These are phyloP conservation scores for Strix occidentalis DNA, from an alignment of 2,797 vertebrate genomes.

Conservation along the genomic window DNA sequence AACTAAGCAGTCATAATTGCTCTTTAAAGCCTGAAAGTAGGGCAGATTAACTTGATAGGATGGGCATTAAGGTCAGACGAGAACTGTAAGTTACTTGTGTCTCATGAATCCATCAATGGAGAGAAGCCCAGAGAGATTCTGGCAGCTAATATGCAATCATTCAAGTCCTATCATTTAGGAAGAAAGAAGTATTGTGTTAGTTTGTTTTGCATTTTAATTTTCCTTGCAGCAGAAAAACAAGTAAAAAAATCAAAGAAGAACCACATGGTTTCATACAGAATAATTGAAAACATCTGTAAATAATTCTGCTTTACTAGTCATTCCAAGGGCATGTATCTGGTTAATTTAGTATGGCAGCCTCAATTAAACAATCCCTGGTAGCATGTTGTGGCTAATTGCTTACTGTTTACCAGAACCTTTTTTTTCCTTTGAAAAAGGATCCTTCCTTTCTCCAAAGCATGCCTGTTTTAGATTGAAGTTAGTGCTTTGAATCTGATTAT, in stretches of 20 bases:
- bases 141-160: not conserved
- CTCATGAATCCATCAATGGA: not conserved
- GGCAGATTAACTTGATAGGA: not conserved
- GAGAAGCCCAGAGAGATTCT: not conserved
- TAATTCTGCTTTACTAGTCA: slow-evolving; percentile 56
- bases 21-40: not conserved
- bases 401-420: slow-evolving; percentile 66
- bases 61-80: not conserved
- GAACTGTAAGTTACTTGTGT: not conserved
- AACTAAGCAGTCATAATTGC: not conserved
- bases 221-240: slow-evolving; percentile 52
- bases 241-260: slow-evolving; percentile 61
- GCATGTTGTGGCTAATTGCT: slow-evolving; percentile 75
- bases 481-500: slow-evolving; percentile 51
- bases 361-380: slow-evolving; percentile 75
- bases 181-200: not conserved
- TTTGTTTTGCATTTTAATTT: slow-evolving; percentile 60
- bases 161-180: not conserved
- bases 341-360: slow-evolving; percentile 74
- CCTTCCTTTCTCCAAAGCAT: slow-evolving; percentile 59
- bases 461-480: slow-evolving; percentile 68
- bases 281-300: slow-evolving; percentile 69
- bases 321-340: slow-evolving; percentile 60
- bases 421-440: slow-evolving; percentile 70
- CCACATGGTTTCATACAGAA: slow-evolving; percentile 53